phyloP scores from a whole-genome alignment of 2,113 vertebrate species.

The Campylorhamphus procurvoides region DNA sequence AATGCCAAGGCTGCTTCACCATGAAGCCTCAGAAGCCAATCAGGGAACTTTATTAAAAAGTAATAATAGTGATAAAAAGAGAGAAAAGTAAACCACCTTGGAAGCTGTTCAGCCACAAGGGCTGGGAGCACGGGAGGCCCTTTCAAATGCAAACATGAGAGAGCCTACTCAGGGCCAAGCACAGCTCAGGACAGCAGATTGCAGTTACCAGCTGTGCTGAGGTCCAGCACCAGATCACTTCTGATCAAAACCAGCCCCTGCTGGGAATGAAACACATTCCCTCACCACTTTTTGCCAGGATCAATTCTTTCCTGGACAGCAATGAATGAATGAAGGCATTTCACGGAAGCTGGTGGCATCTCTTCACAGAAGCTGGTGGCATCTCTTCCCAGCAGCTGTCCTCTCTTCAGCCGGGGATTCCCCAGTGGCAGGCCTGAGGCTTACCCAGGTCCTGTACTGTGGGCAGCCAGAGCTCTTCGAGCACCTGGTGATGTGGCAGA shows the following conservation, averaged over 20 bases:
- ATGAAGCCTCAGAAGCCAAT: slow-evolving; percentile 39
- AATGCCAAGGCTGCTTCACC: slow-evolving; percentile 32
- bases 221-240: background rate
- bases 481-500: background rate
- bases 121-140: background rate
- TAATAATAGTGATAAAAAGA: slow-evolving; percentile 22
- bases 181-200: background rate
- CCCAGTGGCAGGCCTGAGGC: background rate
- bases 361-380: slow-evolving; percentile 18
- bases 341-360: background rate
- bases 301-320: background rate
- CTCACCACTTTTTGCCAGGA: background rate
- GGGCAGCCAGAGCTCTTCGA: background rate
- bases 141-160: slow-evolving; percentile 30
- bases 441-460: background rate
- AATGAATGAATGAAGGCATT: slow-evolving; percentile 41
- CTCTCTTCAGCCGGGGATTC: background rate
- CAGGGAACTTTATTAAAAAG: slow-evolving; percentile 64
- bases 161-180: background rate
- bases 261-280: slow-evolving; percentile 41
- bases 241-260: slow-evolving; percentile 48
- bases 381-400: slow-evolving; percentile 22
- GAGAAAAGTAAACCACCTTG: slow-evolving; percentile 22
- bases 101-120: background rate
- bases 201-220: background rate